Percentiles rank a stretch among this genome's conserved stretches.
Evolutionary conservation across 2,797 vertebrate genomes (phyloP).

Genomic region (Geotrypetes seraphini): DNA sequence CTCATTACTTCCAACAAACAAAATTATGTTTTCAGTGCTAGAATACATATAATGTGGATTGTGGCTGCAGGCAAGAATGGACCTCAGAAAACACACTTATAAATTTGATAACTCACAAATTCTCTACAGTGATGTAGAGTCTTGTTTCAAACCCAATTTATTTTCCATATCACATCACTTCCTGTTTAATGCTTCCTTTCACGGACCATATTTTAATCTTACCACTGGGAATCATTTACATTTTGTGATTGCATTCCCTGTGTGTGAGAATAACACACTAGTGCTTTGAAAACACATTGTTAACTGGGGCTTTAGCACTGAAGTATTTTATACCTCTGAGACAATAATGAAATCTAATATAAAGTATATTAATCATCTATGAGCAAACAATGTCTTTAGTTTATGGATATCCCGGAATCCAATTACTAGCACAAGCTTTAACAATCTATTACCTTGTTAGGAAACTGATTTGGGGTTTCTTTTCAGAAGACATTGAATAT

Average conservation of each 20-base stretch:
- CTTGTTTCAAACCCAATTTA: not conserved
- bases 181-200: not conserved
- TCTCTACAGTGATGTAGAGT: accelerated
- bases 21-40: slow-evolving; percentile 3
- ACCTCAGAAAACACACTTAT: not conserved
- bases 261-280: not conserved
- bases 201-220: not conserved
- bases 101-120: not conserved
- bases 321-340: not conserved
- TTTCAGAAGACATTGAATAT: not conserved
- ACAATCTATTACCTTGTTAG: not conserved
- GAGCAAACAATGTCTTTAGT: not conserved
- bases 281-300: too few relatives aligned
- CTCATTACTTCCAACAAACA: slow-evolving; percentile 1
- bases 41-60: not conserved
- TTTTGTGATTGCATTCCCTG: not conserved
- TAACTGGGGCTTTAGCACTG: not conserved
- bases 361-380: not conserved
- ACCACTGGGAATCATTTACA: not conserved
- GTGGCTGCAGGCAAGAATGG: not conserved
- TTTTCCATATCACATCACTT: not conserved
- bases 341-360: too few relatives aligned
- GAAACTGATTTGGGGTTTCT: not conserved
- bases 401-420: not conserved
- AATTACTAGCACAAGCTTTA: not conserved